Percentiles rank a stretch among this genome's conserved stretches.
These are phyloP conservation scores for Nilaparvata lugens DNA, from an alignment of 1,140 invertebrate species.

Conservation along the genomic window DNA sequence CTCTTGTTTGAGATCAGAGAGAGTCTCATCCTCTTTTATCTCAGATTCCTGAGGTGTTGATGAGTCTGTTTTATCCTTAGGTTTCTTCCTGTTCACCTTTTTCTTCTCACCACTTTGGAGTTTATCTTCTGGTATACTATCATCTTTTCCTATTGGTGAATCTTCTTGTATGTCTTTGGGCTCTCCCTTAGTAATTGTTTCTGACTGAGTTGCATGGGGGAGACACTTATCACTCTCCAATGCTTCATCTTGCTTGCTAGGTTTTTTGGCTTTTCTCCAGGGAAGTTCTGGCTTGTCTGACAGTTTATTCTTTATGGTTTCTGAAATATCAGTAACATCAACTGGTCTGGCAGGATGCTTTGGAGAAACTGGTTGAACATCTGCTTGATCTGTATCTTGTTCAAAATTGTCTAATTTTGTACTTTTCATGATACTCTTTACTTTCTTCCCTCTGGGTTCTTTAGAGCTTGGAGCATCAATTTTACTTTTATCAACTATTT, in stretches of 20 bases:
- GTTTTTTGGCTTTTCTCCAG: conserved; percentile 19
- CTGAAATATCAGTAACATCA: not conserved
- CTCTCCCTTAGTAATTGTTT: not conserved
- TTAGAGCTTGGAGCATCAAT: not conserved
- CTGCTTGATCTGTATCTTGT: no score
- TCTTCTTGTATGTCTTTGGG: not conserved
- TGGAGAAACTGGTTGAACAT: no score
- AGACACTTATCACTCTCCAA: no score
- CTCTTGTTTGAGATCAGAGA: not conserved
- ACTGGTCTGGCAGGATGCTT: not conserved
- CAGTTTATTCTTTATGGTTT: not conserved
- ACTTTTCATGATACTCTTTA: no score
- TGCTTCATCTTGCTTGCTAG: not conserved
- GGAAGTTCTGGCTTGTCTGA: conserved; percentile 19
- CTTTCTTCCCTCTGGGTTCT: no score
- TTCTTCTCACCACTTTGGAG: conserved; percentile 13
- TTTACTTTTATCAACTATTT: not conserved
- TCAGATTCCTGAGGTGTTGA: conserved; percentile 35
- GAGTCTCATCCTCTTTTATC: conserved; percentile 14
- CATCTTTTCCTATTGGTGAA: not conserved
- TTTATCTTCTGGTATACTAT: conserved; percentile 22
- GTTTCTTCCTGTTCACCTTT: conserved; percentile 24
- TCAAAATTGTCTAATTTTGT: no score
- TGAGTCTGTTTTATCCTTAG: conserved; percentile 36
- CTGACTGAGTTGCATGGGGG: not conserved